Base-by-base conservation (phyloP, 2,113 vertebrate genomes). In the Abramis brama region DNA sequence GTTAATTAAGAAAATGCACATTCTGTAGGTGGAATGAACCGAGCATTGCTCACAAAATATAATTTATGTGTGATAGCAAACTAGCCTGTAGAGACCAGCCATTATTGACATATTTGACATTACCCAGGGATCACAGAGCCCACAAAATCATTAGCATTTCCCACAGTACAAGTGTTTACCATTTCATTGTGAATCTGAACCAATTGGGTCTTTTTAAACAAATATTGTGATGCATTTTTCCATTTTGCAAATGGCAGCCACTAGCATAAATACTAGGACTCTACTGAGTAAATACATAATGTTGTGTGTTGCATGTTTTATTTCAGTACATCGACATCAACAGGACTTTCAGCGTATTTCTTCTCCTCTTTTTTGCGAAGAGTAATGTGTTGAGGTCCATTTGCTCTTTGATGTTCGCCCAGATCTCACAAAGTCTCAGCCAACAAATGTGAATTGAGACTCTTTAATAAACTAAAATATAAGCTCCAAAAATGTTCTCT, bases 1-100 rank as follows among this genome's bases (percentile, higher is more conserved):
- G 82, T 84, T 88, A 87, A 90, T 87, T 80, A 85, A 80, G 80
- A 73, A 88, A 83, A 59, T 25, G 64, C 71, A 50, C 68, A 47
- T 86, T 55, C 68, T 82, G 83, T 86, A 45, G 59, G 68, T 27
- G 33, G 66, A 50, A 55, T 62, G 52, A 73, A 79, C 57, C n/a
- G 27, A 64, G 36, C 21, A 27, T 47, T 86, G 59, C 17, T 74
- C 43, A 73, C 12, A 57, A 6, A 50, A 70, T 27, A 39, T 50
- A 8, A 68, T 70, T 64, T 64, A 55, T 23, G 45, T n/a, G 27
- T 9, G 81, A 62, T 33, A 68, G 43, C 36, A 50, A 71, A 71
- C 39, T 82, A 68, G 79, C 25, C 60, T 30, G n/a, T 33, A 21
- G 80, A 71, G 60, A 81, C 25, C 2, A 2, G 39, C n/a, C 3